Conservation (phyloP, 1,140 invertebrate genomes). For the Doryteuthis pealeii region DNA sequence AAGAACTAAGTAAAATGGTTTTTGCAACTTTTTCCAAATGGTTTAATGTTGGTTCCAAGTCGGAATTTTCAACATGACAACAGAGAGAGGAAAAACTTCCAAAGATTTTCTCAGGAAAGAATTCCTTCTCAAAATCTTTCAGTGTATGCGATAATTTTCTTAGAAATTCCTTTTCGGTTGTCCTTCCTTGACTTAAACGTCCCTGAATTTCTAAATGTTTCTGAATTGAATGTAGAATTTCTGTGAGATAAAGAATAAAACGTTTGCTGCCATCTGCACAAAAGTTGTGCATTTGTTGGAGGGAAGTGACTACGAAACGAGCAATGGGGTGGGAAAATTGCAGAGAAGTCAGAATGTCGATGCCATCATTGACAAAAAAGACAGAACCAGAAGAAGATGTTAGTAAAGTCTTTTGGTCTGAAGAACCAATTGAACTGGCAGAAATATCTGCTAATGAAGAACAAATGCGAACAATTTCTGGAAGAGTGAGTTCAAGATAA, state of each 20-base stretch:
- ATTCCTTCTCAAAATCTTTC: too few species aligned
- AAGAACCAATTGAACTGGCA: neutral
- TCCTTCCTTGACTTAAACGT: too few species aligned
- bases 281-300: neutral
- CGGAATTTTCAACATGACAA: neutral
- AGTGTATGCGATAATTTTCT: too few species aligned
- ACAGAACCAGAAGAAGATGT: neutral
- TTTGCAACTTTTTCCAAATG: neutral
- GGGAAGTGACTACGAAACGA: neutral
- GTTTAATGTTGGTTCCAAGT: neutral
- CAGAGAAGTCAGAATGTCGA: neutral
- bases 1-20: neutral
- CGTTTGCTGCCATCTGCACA: neutral
- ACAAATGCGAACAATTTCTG: neutral
- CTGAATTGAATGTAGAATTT: neutral
- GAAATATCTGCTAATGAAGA: neutral
- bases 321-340: neutral
- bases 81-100: neutral
- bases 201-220: too few species aligned
- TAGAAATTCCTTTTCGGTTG: too few species aligned
- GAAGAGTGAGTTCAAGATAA: neutral
- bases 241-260: conserved; percentile 1
- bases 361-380: neutral
- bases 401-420: neutral
- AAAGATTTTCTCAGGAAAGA: neutral